Evolutionary conservation across 2,888 invertebrate genomes (phyloP).

Genomic region (Cheiracanthium punctorium): DNA sequence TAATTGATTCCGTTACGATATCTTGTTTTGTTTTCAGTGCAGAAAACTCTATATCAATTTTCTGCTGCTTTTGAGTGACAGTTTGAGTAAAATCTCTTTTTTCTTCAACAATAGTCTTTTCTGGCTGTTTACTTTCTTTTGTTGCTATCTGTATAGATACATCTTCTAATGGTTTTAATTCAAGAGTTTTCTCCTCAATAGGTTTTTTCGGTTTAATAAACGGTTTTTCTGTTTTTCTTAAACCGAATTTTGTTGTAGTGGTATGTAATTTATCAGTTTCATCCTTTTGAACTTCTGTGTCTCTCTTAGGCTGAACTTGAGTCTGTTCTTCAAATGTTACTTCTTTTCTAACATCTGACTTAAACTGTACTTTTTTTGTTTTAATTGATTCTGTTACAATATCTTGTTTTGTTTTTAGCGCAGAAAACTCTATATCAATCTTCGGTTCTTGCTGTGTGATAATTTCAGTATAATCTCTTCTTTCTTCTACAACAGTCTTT

Average conservation of each 20-base stretch:
- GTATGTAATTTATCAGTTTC: slow-evolving; percentile 29
- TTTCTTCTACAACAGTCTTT: background rate
- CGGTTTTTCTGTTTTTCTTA: slow-evolving; percentile 37
- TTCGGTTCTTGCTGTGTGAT: background rate
- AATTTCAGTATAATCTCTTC: background rate
- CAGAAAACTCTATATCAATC: background rate
- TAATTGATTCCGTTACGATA: slow-evolving; percentile 14
- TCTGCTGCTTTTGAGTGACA: background rate
- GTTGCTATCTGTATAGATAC: background rate
- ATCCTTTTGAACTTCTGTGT: slow-evolving; percentile 11
- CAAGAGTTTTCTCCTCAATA: background rate
- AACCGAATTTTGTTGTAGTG: slow-evolving; percentile 28
- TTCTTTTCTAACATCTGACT: background rate
- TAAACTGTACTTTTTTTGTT: background rate
- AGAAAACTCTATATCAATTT: background rate
- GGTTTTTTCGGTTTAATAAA: slow-evolving; percentile 34
- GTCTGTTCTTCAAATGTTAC: background rate
- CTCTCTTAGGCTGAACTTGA: background rate
- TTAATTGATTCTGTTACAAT: slow-evolving; percentile 14
- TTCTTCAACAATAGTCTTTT: background rate
- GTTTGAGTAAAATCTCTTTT: slow-evolving; percentile 9
- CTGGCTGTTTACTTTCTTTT: background rate
- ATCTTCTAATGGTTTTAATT: background rate
- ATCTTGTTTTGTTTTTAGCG: slow-evolving; percentile 21
- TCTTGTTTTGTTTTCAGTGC: slow-evolving; percentile 20